Evolutionary conservation across 2,888 invertebrate genomes (phyloP).

Genomic region (Agrochola circellaris): DNA sequence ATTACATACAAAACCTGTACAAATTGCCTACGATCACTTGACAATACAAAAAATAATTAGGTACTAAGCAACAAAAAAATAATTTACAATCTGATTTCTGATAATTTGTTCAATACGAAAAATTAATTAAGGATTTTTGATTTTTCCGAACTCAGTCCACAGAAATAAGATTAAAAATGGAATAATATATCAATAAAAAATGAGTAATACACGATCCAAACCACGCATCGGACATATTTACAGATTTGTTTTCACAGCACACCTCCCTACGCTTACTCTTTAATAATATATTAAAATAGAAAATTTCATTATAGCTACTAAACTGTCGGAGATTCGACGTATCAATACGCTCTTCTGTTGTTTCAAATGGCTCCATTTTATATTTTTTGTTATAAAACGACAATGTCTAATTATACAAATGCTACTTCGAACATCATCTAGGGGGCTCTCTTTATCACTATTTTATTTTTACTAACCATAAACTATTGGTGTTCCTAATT

Average conservation of each 20-base stretch:
- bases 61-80: conserved; percentile 84
- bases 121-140: conserved; percentile 66
- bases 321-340: conserved; percentile 87
- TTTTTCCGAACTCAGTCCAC: conserved; percentile 72
- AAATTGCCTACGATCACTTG: conserved; percentile 78
- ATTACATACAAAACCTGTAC: conserved; percentile 78
- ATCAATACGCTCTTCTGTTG: conserved; percentile 77
- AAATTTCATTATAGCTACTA: conserved; percentile 87
- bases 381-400: conserved; percentile 82
- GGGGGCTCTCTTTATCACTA: conserved; percentile 83
- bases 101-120: conserved; percentile 76
- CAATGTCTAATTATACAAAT: conserved; percentile 87
- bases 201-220: conserved; percentile 72
- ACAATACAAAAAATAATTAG: conserved; percentile 76
- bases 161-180: conserved; percentile 71
- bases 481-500: conserved; percentile 88
- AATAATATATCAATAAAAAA: conserved; percentile 71
- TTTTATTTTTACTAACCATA: conserved; percentile 78
- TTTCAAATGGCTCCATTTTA: conserved; percentile 76
- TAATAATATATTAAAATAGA: conserved; percentile 90
- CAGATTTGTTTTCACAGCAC: conserved; percentile 81
- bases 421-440: conserved; percentile 86
- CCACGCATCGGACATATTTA: conserved; percentile 78
- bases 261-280: conserved; percentile 82
- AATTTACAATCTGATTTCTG: conserved; percentile 76